Base-by-base conservation (phyloP, 2,113 vertebrate species). In the Neomonachus schauinslandi region DNA sequence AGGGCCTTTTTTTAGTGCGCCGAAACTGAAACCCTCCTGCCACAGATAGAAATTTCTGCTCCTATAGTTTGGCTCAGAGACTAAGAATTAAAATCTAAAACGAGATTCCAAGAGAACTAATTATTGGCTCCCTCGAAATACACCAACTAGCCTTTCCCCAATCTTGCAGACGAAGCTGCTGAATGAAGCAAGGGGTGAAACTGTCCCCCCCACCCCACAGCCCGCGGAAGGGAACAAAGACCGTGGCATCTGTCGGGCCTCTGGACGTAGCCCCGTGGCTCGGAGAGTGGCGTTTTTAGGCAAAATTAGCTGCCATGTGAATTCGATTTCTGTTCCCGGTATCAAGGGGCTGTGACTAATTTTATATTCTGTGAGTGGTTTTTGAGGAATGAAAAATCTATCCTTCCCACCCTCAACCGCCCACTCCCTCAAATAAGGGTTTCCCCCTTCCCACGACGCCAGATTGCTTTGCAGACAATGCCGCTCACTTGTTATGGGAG, bases 11-110 rank as follows among this genome's bases (percentile, higher is more conserved):
- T 98, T 98, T 98, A 98, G 96, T 97, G 97, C 57, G 79, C 87
- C 7, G 51, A 97, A 96, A 97, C 97, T 84, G 95, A 97, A 97
- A 79, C 96, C 82, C 94, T 97, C 59, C 93, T 89, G 63, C 97
- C 92, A 28, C 92, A 96, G 96, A 97, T 93, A 97, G 89, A 96
- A 93, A 96, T 95, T 97, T 97, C 96, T 96, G 93, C 87, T 97
- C 74, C 89, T 96, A 46, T 93, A 77, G 74, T 97, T 95, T 98
- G 94, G 89, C 87, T 97, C 63, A 39, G 74, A 97, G 95, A 97
- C 96, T 79, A 95, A 97, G 97, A 98, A 98, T 98, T 96, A 98
- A 97, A 98, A 97, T 95, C 96, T 98, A 97, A 98, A 97, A 98
- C 4, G 92, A 98, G 98, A 98, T 95, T 98, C 92, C 87, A 87